Percentiles rank a stretch among this genome's conserved stretches.
Evolutionary conservation across 2,113 vertebrate genomes (phyloP).

Genomic region (Epinephelus moara): DNA sequence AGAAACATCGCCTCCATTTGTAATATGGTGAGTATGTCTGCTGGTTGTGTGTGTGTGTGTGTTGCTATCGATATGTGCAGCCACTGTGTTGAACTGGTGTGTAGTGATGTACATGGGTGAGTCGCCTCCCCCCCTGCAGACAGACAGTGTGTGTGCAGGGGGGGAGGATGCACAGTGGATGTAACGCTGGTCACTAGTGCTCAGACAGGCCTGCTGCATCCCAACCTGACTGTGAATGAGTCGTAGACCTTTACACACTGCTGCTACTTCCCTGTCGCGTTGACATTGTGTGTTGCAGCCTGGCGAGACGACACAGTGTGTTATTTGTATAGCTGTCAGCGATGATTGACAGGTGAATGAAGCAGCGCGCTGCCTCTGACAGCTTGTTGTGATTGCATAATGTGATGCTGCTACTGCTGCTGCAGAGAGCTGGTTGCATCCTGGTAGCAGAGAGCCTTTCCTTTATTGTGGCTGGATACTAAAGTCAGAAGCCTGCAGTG

Average conservation of each 20-base stretch:
- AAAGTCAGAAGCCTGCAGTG: constrained; percentile 24
- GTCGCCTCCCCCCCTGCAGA: constrained; percentile 1
- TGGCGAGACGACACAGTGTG: neutral
- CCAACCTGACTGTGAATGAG: neutral
- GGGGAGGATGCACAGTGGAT: constrained; percentile 4
- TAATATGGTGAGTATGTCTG: constrained; percentile 95
- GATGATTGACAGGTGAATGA: constrained; percentile 56
- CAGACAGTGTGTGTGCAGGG: neutral
- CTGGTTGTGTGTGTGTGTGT: constrained; percentile 7
- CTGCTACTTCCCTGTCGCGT: neutral
- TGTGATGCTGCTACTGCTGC: constrained; percentile 5
- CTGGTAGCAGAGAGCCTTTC: constrained; percentile 22
- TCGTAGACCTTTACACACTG: neutral
- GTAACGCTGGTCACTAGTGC: neutral
- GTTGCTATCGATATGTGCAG: constrained; percentile 48
- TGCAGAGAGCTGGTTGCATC: constrained; percentile 24
- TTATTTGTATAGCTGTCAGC: constrained; percentile 4
- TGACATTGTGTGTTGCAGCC: neutral
- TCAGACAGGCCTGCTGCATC: neutral
- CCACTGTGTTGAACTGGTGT: constrained; percentile 36
- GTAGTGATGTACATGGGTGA: constrained; percentile 25
- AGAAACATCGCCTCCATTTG: constrained; percentile 99
- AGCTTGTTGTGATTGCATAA: constrained; percentile 63
- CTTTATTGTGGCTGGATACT: constrained; percentile 34
- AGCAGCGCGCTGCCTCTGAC: constrained; percentile 4